These are phyloP conservation scores for Tautogolabrus adspersus DNA, from an alignment of 2,113 vertebrate genomes.

Conservation along the genomic window DNA sequence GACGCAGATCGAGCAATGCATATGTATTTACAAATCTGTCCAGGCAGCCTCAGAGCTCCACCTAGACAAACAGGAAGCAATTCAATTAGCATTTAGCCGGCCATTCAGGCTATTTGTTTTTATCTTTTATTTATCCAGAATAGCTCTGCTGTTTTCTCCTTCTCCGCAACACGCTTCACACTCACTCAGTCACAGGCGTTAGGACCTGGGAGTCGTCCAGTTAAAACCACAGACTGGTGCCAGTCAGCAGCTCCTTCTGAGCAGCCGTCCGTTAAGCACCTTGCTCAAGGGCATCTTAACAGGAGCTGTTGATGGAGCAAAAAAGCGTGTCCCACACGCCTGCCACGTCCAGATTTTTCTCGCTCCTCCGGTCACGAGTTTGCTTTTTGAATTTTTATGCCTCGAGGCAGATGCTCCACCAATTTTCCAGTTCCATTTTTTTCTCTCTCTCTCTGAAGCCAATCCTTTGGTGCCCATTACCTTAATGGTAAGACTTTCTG, in stretches of 20 bases:
- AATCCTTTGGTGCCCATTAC: constrained; percentile 15
- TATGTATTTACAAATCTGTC: constrained; percentile 36
- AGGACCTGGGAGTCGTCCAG: constrained; percentile 37
- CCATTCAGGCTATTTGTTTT: constrained; percentile 45
- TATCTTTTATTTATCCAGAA: constrained; percentile 38
- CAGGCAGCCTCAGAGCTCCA: constrained; percentile 38
- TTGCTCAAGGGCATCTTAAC: constrained; percentile 68
- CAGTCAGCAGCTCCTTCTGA: constrained; percentile 44
- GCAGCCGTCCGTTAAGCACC: constrained; percentile 41
- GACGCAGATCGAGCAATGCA: constrained; percentile 42
- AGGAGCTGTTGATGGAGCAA: constrained; percentile 31
- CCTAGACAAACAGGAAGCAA: constrained; percentile 62
- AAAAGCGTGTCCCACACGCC: constrained; percentile 38
- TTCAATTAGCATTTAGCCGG: constrained; percentile 64
- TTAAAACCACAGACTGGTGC: constrained; percentile 13
- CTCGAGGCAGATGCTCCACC: constrained; percentile 34
- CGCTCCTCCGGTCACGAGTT: constrained; percentile 26
- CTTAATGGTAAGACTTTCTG: constrained; percentile 2
- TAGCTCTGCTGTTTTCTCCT: constrained; percentile 22
- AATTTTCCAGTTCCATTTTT: constrained; percentile 11
- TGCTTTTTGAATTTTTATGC: constrained; percentile 28
- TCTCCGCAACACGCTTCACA: constrained; percentile 32
- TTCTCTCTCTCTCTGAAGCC: not conserved
- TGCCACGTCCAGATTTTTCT: constrained; percentile 35
- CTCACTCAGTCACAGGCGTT: constrained; percentile 32